Conservation (phyloP, 2,888 invertebrate species). For the Eristalis intricaria region DNA sequence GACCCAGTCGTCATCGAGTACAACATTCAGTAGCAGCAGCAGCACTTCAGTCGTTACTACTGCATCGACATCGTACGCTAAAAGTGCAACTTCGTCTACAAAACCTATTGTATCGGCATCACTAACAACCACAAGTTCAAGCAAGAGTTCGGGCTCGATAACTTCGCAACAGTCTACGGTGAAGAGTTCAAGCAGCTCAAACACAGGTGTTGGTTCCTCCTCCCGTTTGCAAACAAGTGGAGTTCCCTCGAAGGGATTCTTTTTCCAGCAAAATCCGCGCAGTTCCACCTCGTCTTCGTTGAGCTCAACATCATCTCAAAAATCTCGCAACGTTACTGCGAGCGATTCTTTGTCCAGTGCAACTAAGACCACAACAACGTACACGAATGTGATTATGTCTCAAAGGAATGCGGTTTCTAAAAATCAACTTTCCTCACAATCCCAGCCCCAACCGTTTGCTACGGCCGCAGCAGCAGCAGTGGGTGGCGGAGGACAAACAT, state of each 20-base stretch:
- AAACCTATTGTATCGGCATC: constrained; percentile 73
- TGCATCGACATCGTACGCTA: constrained; percentile 74
- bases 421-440: constrained; percentile 42
- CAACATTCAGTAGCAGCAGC: constrained; percentile 50
- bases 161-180: constrained; percentile 39
- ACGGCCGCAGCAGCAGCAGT: constrained; percentile 42
- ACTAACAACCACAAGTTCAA: constrained; percentile 23
- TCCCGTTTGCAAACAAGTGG: constrained; percentile 76
- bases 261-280: constrained; percentile 74
- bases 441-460: constrained; percentile 52
- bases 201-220: constrained; percentile 26
- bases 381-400: constrained; percentile 83
- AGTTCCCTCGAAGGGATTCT: constrained; percentile 78
- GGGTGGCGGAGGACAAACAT: constrained; percentile 76
- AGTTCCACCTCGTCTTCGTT: constrained; percentile 64
- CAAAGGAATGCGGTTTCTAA: constrained; percentile 80
- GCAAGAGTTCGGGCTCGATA: constrained; percentile 37
- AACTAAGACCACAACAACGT: constrained; percentile 84
- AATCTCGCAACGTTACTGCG: constrained; percentile 53
- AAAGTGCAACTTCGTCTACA: constrained; percentile 75
- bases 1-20: constrained; percentile 66
- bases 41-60: constrained; percentile 76
- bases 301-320: constrained; percentile 42
- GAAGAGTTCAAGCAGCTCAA: constrained; percentile 35
- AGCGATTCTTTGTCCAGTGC: constrained; percentile 68